A percentile compares a stretch with the other conserved stretches of the same genome.
Evolutionary conservation across 2,888 invertebrate genomes (phyloP).

Genomic region (Lymantria dispar): DNA sequence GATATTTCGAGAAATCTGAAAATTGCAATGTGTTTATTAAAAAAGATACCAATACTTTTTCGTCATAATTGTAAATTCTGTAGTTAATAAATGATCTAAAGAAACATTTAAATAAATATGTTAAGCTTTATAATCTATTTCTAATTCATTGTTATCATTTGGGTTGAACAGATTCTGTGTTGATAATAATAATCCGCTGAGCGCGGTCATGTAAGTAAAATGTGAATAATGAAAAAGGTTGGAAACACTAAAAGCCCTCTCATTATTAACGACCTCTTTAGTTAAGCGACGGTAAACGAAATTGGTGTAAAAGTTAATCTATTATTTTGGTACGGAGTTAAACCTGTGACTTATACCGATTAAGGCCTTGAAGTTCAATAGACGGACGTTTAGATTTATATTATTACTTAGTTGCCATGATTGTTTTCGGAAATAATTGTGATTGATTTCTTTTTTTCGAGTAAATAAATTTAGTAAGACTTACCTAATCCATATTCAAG

Average conservation of each 20-base stretch:
- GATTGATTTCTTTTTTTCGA: background rate
- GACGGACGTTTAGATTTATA: background rate
- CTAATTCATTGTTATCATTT: too few relatives aligned
- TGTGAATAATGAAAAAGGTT: constrained; percentile 43
- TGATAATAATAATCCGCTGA: too few relatives aligned
- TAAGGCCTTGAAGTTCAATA: background rate
- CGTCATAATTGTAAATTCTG: too few relatives aligned
- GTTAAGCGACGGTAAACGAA: constrained; percentile 21
- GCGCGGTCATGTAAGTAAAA: background rate
- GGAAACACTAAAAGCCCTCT: constrained; percentile 34
- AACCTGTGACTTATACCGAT: constrained; percentile 4
- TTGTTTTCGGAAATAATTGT: background rate
- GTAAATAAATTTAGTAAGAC: background rate
- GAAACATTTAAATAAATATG: too few relatives aligned
- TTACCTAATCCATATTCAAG: too few relatives aligned
- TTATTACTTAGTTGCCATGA: background rate
- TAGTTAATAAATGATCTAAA: too few relatives aligned
- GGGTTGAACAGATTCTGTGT: too few relatives aligned
- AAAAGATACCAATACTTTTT: too few relatives aligned
- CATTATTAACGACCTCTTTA: constrained; percentile 39
- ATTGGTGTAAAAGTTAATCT: constrained; percentile 16
- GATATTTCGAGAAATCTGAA: too few relatives aligned
- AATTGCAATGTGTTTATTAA: too few relatives aligned
- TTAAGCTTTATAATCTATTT: too few relatives aligned
- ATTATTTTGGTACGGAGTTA: constrained; percentile 9